Conservation (phyloP, 64 coral and sea anemone species). For the Pachyseris speciosa region DNA sequence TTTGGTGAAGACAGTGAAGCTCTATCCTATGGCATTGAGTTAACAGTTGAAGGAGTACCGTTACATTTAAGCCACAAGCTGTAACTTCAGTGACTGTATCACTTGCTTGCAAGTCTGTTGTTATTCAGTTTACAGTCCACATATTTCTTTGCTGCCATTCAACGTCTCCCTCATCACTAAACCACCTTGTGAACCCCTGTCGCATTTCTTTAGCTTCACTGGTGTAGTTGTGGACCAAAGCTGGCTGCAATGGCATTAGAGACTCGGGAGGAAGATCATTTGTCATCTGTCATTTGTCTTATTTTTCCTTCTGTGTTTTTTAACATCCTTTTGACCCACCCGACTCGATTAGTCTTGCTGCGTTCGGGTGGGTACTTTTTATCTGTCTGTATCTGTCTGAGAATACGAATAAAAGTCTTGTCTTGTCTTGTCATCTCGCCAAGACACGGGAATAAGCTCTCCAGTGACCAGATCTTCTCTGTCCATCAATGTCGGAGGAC, state of each 20-base stretch:
- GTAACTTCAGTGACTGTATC: neutral
- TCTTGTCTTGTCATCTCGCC: too few species aligned
- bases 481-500: slow-evolving; percentile 14
- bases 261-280: neutral
- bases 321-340: too few species aligned
- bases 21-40: neutral
- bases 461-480: slow-evolving; percentile 37
- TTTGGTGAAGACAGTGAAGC: neutral
- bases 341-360: too few species aligned
- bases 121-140: slow-evolving; percentile 14
- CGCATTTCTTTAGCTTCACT: slow-evolving; percentile 36
- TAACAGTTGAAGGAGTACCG: neutral
- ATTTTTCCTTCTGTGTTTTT: too few species aligned
- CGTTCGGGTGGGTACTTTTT: too few species aligned
- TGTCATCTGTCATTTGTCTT: too few species aligned
- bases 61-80: neutral
- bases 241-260: neutral
- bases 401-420: too few species aligned
- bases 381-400: too few species aligned
- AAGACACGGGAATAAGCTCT: slow-evolving; percentile 41
- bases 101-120: neutral
- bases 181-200: slow-evolving; percentile 9
- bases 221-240: neutral
- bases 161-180: slow-evolving; percentile 29
- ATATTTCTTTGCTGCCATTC: slow-evolving; percentile 19